Percentiles rank a stretch among this genome's conserved stretches.
Conservation (phyloP, 2,888 invertebrate genomes). For the Tromatobia lineatoria region DNA sequence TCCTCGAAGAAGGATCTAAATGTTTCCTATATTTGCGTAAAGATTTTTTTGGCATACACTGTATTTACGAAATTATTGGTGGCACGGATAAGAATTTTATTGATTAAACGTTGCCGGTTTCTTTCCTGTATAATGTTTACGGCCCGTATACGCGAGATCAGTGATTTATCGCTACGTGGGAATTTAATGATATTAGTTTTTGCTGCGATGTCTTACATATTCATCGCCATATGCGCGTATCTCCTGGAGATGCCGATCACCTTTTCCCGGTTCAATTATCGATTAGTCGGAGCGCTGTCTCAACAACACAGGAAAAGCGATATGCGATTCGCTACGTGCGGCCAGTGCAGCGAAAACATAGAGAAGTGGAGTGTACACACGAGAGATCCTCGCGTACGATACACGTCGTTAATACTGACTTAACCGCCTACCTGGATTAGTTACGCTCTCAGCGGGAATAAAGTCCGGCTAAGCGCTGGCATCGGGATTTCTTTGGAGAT, state of each 20-base stretch:
- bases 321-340: conserved; percentile 63
- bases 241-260: conserved; percentile 50
- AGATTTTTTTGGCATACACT: too few species aligned
- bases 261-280: conserved; percentile 70
- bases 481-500: conserved; percentile 53
- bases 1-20: too few species aligned
- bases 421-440: conserved; percentile 73
- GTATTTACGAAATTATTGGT: too few species aligned
- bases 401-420: conserved; percentile 70
- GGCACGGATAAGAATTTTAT: background rate
- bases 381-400: conserved; percentile 70
- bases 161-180: conserved; percentile 54
- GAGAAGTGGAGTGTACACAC: conserved; percentile 45
- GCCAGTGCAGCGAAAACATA: conserved; percentile 30
- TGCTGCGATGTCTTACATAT: background rate
- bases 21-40: too few species aligned
- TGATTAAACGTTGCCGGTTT: background rate
- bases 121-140: background rate
- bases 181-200: conserved; percentile 43
- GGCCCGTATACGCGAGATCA: conserved; percentile 22
- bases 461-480: conserved; percentile 66
- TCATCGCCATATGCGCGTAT: conserved; percentile 17
- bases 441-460: conserved; percentile 72
- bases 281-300: conserved; percentile 67
- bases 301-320: conserved; percentile 65